Evolutionary conservation across 2,113 vertebrate species (phyloP), one percentile per base, ranked within the genome.

Genomic region (Dissostichus mawsoni): DNA sequence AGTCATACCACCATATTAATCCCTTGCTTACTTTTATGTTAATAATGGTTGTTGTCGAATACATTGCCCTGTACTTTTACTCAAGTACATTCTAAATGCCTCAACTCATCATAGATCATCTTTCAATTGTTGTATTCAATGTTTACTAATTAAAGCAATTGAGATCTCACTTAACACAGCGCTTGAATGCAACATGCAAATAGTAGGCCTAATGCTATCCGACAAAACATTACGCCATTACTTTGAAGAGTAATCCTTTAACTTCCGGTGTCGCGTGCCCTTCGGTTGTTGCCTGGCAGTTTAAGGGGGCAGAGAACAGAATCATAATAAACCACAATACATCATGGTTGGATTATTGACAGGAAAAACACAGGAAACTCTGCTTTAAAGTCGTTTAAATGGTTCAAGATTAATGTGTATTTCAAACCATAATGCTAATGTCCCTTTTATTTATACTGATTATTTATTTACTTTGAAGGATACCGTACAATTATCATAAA

Each of bases 171-270:
- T 9, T 8, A 3, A 9, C 5, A 14, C 8, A 62, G 29, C 7
- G 2, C 6, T 23, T 41, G 1, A 51, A 8, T 36, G 8, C 11
- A 69, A 16, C 9, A 69, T 48, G 0, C 8, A 17, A 8, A 9
- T 3, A 45, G 5, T 18, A 13, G 14, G 59, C 59, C 33, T 18
- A 0, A 9, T 12, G 17, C 2, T 59, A 25, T 20, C 47, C 11
- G 36, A 20, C 25, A 81, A 66, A 57, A 47, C 16, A 9, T 12
- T 50, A n/a, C 1, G 25, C 63, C 57, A 20, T 83, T 89, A 89
- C 53, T 92, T 89, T 90, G 85, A 89, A 88, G n/a, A 47, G 10
- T 10, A 17, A 20, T 57, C n/a, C 29, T 1, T 8, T 1, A 18
- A 58, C 78, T 78, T 89, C 84, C 78, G 18, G 65, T 80, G 47